Conservation (phyloP, 1,140 invertebrate species). For the Bicyclus anynana region DNA sequence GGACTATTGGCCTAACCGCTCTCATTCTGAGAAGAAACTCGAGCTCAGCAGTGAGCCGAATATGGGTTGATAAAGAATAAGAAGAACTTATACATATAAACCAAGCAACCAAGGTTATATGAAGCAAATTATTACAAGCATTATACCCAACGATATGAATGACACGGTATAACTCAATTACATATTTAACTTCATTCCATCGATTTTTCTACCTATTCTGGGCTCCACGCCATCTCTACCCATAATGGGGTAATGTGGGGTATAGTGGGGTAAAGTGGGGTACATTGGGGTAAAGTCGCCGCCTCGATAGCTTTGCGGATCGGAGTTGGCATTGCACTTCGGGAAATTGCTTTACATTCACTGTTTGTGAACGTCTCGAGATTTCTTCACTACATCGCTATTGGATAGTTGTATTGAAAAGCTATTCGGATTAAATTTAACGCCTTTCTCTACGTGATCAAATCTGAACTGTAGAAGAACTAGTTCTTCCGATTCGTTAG, state of each 20-base stretch:
- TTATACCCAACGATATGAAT: too few species aligned
- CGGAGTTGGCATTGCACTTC: conserved; percentile 34
- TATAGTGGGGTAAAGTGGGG: too few species aligned
- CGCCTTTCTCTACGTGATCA: not conserved
- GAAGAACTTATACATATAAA: too few species aligned
- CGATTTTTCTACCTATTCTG: conserved; percentile 3
- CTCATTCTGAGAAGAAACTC: too few species aligned
- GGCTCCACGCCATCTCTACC: not conserved
- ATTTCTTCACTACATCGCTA: conserved; percentile 4
- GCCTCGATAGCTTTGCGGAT: conserved; percentile 18
- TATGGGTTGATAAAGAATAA: too few species aligned
- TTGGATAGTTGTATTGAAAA: conserved; percentile 2
- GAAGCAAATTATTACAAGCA: too few species aligned
- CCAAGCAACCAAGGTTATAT: too few species aligned
- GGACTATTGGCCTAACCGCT: too few species aligned
- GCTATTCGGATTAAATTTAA: not conserved
- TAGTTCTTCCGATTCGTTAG: too few species aligned
- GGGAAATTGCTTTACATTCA: conserved; percentile 36
- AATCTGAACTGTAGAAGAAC: too few species aligned
- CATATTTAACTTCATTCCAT: not conserved
- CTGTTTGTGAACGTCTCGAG: conserved; percentile 19
- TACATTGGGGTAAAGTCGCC: conserved; percentile 5
- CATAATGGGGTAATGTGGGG: too few species aligned
- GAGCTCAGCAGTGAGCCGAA: too few species aligned
- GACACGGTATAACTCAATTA: not conserved